Base-by-base conservation (phyloP, 2,888 invertebrate genomes). In the Nomada fabriciana region DNA sequence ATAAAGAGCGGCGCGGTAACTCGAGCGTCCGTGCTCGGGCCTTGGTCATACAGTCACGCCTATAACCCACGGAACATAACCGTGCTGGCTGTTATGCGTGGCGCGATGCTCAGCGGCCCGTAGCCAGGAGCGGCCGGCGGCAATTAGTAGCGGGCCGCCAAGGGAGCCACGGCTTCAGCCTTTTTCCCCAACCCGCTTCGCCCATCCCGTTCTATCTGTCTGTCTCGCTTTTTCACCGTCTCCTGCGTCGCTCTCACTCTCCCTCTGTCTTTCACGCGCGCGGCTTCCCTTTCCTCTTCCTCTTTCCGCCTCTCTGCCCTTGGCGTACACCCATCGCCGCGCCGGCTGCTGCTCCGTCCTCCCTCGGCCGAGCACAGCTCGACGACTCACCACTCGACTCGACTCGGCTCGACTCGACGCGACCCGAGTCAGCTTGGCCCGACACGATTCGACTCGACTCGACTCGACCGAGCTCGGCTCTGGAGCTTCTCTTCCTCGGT, bases 121-220 rank as follows among this genome's bases (percentile, higher is more conserved):
- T 92, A 92, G 91, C 91, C 92, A 90, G 92, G 91, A 91, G 92
- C 93, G 92, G 92, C 92, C 91, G 92, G 90, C 93, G 92, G 93
- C 93, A 93, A 93, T 92, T 92, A 92, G 93, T 92, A 92, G 92
- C 91, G 91, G 91, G 90, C 92, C 92, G 92, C 90, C 91, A 89
- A 92, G 93, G 93, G 93, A 93, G 91, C 89, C 86, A 87, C 87
- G 86, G 89, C 88, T 84, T 88, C 89, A 84, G 86, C 89, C 89
- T 87, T 89, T 87, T 89, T 88, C 85, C 89, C 85, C 91, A 75
- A 76, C 85, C 86, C 86, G 84, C 86, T 86, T 82, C 86, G 75
- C 88, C 87, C 80, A 84, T 86, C 82, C 82, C 83, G 60, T 42
- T 25, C 55, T 64, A 65, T 74, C 67, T 60, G 75, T 78, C 82